Conservation (phyloP, 2,888 invertebrate species). For the Oscheius onirici region DNA sequence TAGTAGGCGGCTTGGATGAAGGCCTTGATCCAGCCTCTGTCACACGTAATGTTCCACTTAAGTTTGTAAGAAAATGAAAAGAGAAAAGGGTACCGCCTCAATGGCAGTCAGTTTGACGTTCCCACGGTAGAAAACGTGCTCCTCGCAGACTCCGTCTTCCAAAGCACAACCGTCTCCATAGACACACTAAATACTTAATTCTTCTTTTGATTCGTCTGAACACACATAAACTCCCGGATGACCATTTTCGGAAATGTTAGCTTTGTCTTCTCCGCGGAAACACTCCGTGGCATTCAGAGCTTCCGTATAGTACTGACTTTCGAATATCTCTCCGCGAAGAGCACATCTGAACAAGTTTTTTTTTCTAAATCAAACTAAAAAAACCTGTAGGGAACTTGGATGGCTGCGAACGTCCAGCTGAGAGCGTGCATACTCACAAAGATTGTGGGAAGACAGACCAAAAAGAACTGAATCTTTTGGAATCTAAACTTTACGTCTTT, state of each 20-base stretch:
- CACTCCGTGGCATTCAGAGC: constrained; percentile 45
- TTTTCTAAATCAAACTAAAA: background rate
- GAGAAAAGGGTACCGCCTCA: constrained; percentile 51
- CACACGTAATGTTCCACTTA: constrained; percentile 71
- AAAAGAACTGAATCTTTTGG: constrained; percentile 65
- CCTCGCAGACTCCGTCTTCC: constrained; percentile 35
- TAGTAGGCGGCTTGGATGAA: constrained; percentile 70
- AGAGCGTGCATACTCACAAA: constrained; percentile 70
- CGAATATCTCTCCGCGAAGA: constrained; percentile 48
- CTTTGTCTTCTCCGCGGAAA: constrained; percentile 36
- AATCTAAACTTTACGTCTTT: constrained; percentile 29
- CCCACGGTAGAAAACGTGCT: constrained; percentile 62
- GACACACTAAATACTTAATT: constrained; percentile 38
- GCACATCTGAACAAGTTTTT: constrained; percentile 52
- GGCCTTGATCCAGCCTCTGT: constrained; percentile 64
- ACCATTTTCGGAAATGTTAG: constrained; percentile 31
- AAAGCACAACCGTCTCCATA: constrained; percentile 38
- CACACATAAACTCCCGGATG: constrained; percentile 41
- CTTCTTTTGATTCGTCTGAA: background rate
- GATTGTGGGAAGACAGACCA: constrained; percentile 70
- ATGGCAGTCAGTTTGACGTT: constrained; percentile 63
- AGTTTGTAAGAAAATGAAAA: constrained; percentile 26
- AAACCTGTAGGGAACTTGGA: constrained; percentile 62
- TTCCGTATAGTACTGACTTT: constrained; percentile 50
- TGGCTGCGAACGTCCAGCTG: constrained; percentile 71